A percentile compares a stretch with the other conserved stretches of the same genome.
These are phyloP conservation scores for Panthera uncia DNA, from an alignment of 2,113 vertebrate species.

Conservation along the genomic window DNA sequence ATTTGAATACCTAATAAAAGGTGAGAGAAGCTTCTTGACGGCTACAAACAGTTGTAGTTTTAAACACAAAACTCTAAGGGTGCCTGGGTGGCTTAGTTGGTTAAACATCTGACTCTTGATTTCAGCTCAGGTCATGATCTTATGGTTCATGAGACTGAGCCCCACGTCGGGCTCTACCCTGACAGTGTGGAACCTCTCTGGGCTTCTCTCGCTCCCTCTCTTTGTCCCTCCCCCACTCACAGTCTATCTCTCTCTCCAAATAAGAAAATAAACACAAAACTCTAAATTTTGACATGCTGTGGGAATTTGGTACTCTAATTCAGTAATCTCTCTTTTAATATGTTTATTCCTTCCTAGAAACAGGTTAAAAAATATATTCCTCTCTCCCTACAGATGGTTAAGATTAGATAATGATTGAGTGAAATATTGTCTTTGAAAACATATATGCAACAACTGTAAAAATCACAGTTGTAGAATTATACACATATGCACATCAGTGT, in stretches of 20 bases:
- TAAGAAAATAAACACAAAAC: background rate
- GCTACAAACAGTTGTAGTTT: background rate
- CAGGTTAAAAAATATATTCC: background rate
- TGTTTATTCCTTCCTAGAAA: constrained; percentile 3
- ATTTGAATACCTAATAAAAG: background rate
- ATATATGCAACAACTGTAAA: background rate
- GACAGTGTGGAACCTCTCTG: too few species aligned
- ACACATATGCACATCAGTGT: background rate
- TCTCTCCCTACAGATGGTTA: background rate
- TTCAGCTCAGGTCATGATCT: too few species aligned
- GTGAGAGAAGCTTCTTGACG: background rate
- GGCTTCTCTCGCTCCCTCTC: too few species aligned
- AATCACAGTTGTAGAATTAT: background rate
- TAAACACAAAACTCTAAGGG: background rate
- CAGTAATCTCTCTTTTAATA: background rate
- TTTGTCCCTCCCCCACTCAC: too few species aligned
- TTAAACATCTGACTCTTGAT: too few species aligned
- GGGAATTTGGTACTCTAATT: background rate
- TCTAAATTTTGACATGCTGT: background rate
- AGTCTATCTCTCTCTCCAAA: too few species aligned
- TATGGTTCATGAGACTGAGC: too few species aligned
- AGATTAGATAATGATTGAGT: background rate
- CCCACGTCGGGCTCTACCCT: too few species aligned
- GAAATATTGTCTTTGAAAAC: background rate
- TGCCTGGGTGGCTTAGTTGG: too few species aligned